These are phyloP conservation scores for Pantherophis vulpinus DNA, from an alignment of 2,797 vertebrate genomes.

Conservation along the genomic window DNA sequence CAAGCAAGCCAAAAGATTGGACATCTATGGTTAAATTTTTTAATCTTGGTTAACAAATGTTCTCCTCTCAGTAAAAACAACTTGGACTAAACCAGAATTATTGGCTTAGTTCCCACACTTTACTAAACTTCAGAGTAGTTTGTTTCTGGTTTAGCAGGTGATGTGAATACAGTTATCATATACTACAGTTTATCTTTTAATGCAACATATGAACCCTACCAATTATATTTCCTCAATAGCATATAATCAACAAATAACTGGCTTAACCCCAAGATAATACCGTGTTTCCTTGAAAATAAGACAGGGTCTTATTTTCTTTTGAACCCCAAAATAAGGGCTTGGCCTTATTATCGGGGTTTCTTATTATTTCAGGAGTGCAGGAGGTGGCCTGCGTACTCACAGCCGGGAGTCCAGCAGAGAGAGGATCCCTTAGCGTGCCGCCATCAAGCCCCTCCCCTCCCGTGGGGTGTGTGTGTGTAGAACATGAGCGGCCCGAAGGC, in stretches of 20 bases:
- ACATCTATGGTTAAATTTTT: background rate
- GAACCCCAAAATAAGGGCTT: too few relatives aligned
- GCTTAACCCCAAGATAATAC: background rate
- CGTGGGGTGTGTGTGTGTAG: too few relatives aligned
- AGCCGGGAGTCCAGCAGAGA: too few relatives aligned
- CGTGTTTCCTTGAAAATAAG: too few relatives aligned
- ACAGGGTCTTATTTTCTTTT: too few relatives aligned
- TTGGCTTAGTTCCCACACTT: background rate
- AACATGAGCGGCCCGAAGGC: too few relatives aligned
- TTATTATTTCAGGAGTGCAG: too few relatives aligned
- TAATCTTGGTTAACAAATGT: background rate
- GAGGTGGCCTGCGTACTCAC: too few relatives aligned
- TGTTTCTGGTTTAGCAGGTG: background rate
- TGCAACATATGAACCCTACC: background rate
- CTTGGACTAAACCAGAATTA: background rate
- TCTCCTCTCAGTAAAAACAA: background rate
- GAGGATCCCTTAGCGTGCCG: too few relatives aligned
- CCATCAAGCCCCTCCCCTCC: too few relatives aligned
- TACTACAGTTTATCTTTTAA: background rate
- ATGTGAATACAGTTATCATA: background rate
- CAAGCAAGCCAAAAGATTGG: background rate
- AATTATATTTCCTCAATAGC: background rate
- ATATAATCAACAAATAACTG: background rate
- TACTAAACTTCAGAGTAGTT: background rate
- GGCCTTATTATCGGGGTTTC: too few relatives aligned